phyloP scores from a whole-genome alignment of 2,797 vertebrate genomes.

The Esox lucius region DNA sequence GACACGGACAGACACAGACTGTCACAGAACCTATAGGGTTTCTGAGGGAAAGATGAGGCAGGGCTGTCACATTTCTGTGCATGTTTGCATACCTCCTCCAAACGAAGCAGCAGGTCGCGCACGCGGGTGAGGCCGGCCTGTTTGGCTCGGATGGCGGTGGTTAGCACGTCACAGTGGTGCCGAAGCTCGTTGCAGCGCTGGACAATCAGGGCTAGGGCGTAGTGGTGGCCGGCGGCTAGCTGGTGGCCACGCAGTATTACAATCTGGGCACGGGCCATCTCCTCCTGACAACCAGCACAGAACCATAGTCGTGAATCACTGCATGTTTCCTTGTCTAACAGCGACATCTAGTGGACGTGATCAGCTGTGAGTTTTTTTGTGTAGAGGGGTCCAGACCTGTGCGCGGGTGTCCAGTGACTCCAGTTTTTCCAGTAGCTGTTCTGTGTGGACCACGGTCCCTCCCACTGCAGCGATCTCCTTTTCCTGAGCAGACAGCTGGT shows the following conservation, averaged over 20 bases:
- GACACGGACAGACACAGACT: slow-evolving; percentile 28
- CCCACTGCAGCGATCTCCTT: slow-evolving; percentile 76
- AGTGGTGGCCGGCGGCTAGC: slow-evolving; percentile 90
- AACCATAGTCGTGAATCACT: slow-evolving; percentile 4
- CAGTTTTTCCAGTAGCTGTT: slow-evolving; percentile 85
- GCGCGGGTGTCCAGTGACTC: slow-evolving; percentile 78
- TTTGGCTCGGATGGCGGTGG: slow-evolving; percentile 80
- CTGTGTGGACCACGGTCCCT: slow-evolving; percentile 78
- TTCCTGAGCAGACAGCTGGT: slow-evolving; percentile 80
- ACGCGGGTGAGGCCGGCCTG: slow-evolving; percentile 75
- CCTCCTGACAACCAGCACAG: slow-evolving; percentile 72
- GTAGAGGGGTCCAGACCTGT: slow-evolving; percentile 63
- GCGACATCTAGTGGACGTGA: background rate
- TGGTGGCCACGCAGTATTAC: slow-evolving; percentile 90
- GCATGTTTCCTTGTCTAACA: no score
- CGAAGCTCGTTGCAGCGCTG: slow-evolving; percentile 94
- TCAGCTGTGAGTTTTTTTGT: background rate
- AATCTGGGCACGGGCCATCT: slow-evolving; percentile 83
- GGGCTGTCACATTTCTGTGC: slow-evolving; percentile 10
- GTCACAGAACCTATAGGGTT: background rate
- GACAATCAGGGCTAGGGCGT: slow-evolving; percentile 90
- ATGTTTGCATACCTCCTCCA: slow-evolving; percentile 81
- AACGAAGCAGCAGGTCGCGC: slow-evolving; percentile 81
- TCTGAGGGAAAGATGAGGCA: background rate
- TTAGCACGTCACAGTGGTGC: slow-evolving; percentile 84